Conservation (phyloP, 2,797 vertebrate genomes). For the Diplodus sargus region DNA sequence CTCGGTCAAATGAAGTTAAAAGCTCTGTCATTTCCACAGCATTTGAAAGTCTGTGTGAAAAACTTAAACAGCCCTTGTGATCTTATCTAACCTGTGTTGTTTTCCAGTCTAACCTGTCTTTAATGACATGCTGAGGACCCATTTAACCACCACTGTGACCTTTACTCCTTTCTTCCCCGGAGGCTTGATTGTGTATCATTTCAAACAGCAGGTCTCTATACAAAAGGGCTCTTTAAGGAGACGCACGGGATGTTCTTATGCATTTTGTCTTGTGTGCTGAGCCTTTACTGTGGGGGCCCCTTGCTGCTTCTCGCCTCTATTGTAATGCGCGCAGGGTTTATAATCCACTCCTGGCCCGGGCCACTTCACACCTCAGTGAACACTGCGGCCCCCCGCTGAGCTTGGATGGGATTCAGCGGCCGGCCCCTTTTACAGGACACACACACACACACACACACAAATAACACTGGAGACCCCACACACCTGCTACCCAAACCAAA, state of each 20-base stretch:
- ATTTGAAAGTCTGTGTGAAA: conserved; percentile 32
- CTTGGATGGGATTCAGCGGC: conserved; percentile 66
- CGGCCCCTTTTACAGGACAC: conserved; percentile 46
- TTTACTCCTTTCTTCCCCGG: conserved; percentile 56
- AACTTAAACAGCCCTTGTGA: conserved; percentile 30
- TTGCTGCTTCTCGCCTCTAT: conserved; percentile 77
- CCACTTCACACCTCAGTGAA: conserved; percentile 80
- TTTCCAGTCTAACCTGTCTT: conserved; percentile 68
- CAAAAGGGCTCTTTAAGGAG: conserved; percentile 50
- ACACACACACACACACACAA: conserved; percentile 34
- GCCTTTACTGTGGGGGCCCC: conserved; percentile 53
- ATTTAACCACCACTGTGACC: conserved; percentile 64
- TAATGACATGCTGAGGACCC: conserved; percentile 62
- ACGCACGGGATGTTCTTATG: conserved; percentile 49
- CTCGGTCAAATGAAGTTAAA: neutral
- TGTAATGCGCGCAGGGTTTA: conserved; percentile 77
- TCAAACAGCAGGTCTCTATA: conserved; percentile 65
- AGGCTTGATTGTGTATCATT: conserved; percentile 73
- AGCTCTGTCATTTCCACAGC: conserved; percentile 17
- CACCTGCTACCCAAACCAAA: conserved; percentile 73
- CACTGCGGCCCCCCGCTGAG: conserved; percentile 69
- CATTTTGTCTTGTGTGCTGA: conserved; percentile 72
- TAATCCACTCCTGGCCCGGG: conserved; percentile 68
- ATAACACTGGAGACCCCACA: conserved; percentile 50
- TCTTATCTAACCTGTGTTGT: conserved; percentile 28